Base-by-base conservation (phyloP, 35 echinoderm and acorn worm species). In the Apostichopus californicus region DNA sequence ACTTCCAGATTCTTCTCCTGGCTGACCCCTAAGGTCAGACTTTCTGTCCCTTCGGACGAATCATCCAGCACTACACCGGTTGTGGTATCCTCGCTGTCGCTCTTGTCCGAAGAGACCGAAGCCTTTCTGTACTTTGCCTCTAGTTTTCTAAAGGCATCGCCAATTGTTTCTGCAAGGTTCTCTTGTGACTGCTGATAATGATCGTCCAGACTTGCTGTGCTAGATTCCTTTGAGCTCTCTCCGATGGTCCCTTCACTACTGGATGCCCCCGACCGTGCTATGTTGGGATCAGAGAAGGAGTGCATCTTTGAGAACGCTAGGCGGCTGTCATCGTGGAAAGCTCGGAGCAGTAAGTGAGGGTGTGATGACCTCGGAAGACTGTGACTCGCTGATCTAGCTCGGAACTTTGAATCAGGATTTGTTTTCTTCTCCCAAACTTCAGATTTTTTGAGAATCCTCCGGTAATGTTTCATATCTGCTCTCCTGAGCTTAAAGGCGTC, bases 101-200 rank as follows among this genome's bases (percentile, higher is more conserved):
- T 90, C 68, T 66, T 65, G 8, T 91, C 89, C 15, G 54, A 55
- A 15, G 6, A 5, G 46, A 4, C 57, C 26, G 53, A 17, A 6
- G 63, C 5, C 8, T 60, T 8, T 20, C 73, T 66, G 85, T 97
- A 93, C 52, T 97, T 96, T 9, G 81, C 86, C 75, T 94, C 95
- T 8, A 96, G 70, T 55, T 55, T 90, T 21, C 94, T 97, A 55
- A 94, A 94, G 54, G 89, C 95, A 94, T 81, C 88, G 90, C 92
- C 93, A 23, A 96, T 80, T 83, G 93, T 91, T 15, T 96, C 93
- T 63, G 80, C 58, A 24, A 96, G 93, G 73, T 96, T 94, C 88
- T 96, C 95, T 60, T 96, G 80, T 77, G 93, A 94, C 9, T 81
- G 86, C 25, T 78, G 84, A 24, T 81, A 77, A 54, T 92, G 72